Percentiles rank a stretch among this genome's conserved stretches.
phyloP scores from a whole-genome alignment of 2,888 invertebrate species.

The Dryobotodes eremita region DNA sequence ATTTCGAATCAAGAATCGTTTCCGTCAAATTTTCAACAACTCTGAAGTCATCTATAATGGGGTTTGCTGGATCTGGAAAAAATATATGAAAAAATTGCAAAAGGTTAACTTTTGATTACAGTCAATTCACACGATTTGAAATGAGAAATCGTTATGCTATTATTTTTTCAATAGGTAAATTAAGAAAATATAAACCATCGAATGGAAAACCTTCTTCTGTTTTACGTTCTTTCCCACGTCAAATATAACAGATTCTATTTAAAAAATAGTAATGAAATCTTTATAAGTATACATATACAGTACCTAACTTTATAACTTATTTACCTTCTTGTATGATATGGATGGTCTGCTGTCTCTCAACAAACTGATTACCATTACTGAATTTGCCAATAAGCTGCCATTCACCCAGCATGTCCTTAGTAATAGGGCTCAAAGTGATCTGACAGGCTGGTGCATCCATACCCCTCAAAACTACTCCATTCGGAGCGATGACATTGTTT shows the following conservation, averaged over 20 bases:
- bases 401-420: constrained; percentile 68
- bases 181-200: neutral
- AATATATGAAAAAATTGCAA: constrained; percentile 16
- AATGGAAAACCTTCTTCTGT: neutral
- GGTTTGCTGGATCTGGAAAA: constrained; percentile 73
- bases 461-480: constrained; percentile 64
- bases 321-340: constrained; percentile 74
- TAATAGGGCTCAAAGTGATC: constrained; percentile 69
- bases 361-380: constrained; percentile 65
- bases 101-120: neutral
- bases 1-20: constrained; percentile 52
- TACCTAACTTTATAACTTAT: neutral
- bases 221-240: neutral
- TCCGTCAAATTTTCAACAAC: constrained; percentile 48
- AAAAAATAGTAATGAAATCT: neutral
- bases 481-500: constrained; percentile 15
- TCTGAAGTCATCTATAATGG: constrained; percentile 68
- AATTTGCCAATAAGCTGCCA: constrained; percentile 77
- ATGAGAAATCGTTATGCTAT: neutral
- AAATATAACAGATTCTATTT: neutral
- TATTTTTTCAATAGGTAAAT: too few species aligned
- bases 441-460: constrained; percentile 59
- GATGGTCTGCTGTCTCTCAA: constrained; percentile 67
- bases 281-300: too few species aligned
- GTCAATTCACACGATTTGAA: neutral